Conservation (phyloP, 30 jellyfish, hydroid and myxozoan species). For the Aurelia sp. region DNA sequence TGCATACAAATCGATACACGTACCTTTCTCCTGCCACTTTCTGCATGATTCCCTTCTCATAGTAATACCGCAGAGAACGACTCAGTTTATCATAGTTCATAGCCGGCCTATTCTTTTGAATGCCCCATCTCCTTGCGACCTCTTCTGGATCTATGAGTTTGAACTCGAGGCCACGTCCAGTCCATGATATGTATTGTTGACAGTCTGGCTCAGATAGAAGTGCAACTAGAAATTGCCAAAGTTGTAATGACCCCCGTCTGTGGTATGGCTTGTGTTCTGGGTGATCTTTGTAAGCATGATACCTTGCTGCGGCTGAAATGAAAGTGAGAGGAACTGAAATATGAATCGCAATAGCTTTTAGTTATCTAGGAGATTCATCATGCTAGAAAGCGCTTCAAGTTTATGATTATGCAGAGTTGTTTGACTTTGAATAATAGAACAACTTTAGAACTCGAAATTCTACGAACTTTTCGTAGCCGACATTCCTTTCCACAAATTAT, state of each 20-base stretch:
- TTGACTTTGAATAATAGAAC: no score
- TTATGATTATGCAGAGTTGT: no score
- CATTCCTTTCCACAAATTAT: no score
- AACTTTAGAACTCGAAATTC: no score
- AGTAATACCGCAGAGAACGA: constrained; percentile 93
- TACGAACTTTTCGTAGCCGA: no score
- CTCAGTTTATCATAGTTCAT: constrained; percentile 98
- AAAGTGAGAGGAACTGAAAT: no score
- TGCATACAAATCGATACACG: constrained; percentile 96
- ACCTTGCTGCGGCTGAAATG: constrained; percentile 60
- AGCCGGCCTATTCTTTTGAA: constrained; percentile 98
- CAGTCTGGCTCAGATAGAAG: constrained; percentile 95
- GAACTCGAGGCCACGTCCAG: constrained; percentile 98
- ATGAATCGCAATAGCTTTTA: no score
- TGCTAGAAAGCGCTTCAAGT: no score
- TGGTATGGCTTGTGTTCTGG: constrained; percentile 88
- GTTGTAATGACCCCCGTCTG: constrained; percentile 95
- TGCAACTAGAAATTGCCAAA: constrained; percentile 99
- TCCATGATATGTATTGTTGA: constrained; percentile 96
- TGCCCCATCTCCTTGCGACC: constrained; percentile 99
- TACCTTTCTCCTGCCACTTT: constrained; percentile 99
- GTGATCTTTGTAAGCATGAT: constrained; percentile 62
- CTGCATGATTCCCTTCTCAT: constrained; percentile 98
- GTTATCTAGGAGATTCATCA: no score
- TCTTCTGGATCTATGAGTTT: constrained; percentile 98